Evolutionary conservation across 2,113 vertebrate genomes (phyloP).

Genomic region (Sitta europaea): DNA sequence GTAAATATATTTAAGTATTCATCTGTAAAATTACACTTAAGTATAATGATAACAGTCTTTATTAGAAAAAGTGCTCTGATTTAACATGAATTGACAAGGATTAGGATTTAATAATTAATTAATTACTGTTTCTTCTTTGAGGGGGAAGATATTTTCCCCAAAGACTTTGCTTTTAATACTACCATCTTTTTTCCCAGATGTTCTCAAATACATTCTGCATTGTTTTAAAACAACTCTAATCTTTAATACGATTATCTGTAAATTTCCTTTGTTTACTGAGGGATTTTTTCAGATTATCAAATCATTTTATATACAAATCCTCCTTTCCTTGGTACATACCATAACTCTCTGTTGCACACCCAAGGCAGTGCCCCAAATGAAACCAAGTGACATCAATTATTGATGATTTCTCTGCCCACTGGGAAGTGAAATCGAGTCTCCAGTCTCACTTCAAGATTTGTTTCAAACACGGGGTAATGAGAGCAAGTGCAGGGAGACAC

Average conservation of each 20-base stretch:
- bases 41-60: background rate
- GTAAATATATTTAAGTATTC: background rate
- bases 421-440: background rate
- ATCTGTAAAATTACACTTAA: background rate
- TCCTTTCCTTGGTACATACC: background rate
- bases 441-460: background rate
- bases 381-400: background rate
- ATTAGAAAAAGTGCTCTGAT: background rate
- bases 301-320: conserved; percentile 16
- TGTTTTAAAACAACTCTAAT: conserved; percentile 55
- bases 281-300: conserved; percentile 53
- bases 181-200: conserved; percentile 10
- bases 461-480: background rate
- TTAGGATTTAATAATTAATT: conserved; percentile 9
- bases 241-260: conserved; percentile 48
- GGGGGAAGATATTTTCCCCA: background rate
- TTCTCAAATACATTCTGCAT: background rate
- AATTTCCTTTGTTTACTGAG: conserved; percentile 48
- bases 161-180: background rate
- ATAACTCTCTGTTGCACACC: background rate
- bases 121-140: background rate
- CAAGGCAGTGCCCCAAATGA: background rate
- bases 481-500: background rate
- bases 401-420: background rate
- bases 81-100: background rate